A percentile compares a stretch with the other conserved stretches of the same genome.
These are phyloP conservation scores for Pandion haliaetus DNA, from an alignment of 2,113 vertebrate species.

Conservation along the genomic window DNA sequence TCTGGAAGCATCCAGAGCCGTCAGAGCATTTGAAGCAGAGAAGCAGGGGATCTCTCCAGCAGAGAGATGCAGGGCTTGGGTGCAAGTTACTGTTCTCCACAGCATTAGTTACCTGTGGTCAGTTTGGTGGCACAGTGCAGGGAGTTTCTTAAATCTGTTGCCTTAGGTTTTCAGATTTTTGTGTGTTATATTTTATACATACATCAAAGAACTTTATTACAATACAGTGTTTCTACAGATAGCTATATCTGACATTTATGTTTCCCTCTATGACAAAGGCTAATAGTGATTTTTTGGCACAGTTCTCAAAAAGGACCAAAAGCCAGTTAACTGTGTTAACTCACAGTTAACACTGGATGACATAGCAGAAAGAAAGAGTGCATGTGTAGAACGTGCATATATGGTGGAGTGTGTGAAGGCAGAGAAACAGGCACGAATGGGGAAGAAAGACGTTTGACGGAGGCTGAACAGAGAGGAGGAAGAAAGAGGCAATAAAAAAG, in stretches of 20 bases:
- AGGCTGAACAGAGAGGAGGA: not conserved
- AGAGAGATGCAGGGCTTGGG: not conserved
- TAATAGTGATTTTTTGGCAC: not conserved
- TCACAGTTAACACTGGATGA: not conserved
- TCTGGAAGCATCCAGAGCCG: not conserved
- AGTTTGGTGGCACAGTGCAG: not conserved
- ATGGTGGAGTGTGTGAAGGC: not conserved
- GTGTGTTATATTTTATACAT: not conserved
- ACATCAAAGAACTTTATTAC: not conserved
- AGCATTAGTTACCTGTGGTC: not conserved
- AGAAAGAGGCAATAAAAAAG: not conserved
- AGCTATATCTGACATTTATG: not conserved
- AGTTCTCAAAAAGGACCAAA: not conserved
- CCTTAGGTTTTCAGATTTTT: not conserved
- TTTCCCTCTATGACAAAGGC: not conserved
- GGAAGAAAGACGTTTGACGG: not conserved
- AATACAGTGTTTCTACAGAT: not conserved
- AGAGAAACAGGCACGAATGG: not conserved
- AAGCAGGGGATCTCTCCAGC: not conserved
- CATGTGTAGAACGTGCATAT: not conserved
- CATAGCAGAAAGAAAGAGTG: not conserved
- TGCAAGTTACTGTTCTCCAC: not conserved
- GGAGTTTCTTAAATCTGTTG: not conserved
- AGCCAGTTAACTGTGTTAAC: not conserved
- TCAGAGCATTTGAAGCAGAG: not conserved